phyloP scores from a whole-genome alignment of 2,797 vertebrate genomes.

The Anableps anableps region DNA sequence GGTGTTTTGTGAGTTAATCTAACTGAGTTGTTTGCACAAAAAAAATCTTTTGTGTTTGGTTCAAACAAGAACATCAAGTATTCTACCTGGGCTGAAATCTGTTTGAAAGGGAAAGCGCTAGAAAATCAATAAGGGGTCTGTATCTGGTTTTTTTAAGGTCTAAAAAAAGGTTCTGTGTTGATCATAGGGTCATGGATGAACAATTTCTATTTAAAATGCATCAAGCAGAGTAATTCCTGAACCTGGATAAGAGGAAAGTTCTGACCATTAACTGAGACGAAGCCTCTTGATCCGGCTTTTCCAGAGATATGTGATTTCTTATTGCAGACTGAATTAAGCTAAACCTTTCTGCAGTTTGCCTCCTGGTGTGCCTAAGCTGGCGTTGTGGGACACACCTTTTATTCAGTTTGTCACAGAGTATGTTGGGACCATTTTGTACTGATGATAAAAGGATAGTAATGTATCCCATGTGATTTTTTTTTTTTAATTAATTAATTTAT shows the following conservation, averaged over 20 bases:
- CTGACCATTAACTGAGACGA: constrained; percentile 51
- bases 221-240: constrained; percentile 44
- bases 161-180: constrained; percentile 19
- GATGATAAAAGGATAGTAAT: constrained; percentile 10
- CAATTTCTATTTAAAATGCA: constrained; percentile 44
- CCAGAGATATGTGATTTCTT: constrained; percentile 54
- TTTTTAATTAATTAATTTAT: no score
- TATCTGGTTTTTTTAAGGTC: constrained; percentile 15
- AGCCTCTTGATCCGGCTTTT: constrained; percentile 61
- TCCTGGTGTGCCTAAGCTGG: constrained; percentile 8
- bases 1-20: constrained; percentile 15
- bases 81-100: neutral
- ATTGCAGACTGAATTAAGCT: constrained; percentile 42
- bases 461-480: constrained; percentile 12
- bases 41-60: constrained; percentile 11
- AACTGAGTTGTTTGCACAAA: constrained; percentile 12
- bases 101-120: neutral
- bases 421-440: constrained; percentile 3
- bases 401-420: constrained; percentile 29
- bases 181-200: constrained; percentile 15
- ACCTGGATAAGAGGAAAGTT: constrained; percentile 44
- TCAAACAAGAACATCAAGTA: constrained; percentile 21
- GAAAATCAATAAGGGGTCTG: neutral
- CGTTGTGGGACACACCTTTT: constrained; percentile 17
- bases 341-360: constrained; percentile 39